These are phyloP conservation scores for Alviniconcha strummeri DNA, from an alignment of 2,888 invertebrate species.

Conservation along the genomic window DNA sequence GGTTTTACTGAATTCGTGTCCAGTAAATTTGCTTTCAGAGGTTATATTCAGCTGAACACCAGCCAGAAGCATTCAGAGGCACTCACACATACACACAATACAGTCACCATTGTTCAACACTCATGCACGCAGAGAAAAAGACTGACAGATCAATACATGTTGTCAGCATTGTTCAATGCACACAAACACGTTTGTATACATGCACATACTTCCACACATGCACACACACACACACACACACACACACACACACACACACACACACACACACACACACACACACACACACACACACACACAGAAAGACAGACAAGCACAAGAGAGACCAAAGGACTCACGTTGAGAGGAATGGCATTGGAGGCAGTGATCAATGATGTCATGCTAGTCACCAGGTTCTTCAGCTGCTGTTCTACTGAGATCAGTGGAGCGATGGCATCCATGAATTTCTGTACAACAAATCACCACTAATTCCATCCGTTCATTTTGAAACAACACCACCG, in stretches of 20 bases:
- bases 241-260: background rate
- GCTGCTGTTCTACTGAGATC: constrained; percentile 64
- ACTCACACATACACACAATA: no score
- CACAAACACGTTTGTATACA: background rate
- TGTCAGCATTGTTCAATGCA: background rate
- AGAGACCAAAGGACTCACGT: constrained; percentile 11
- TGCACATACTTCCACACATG: background rate
- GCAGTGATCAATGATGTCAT: constrained; percentile 66
- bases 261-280: background rate
- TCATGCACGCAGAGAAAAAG: background rate
- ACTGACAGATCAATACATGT: no score
- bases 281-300: background rate
- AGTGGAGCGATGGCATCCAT: constrained; percentile 60
- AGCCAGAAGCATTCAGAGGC: no score
- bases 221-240: background rate
- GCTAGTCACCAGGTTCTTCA: constrained; percentile 63
- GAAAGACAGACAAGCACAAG: background rate
- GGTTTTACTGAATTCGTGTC: no score
- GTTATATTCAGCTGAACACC: no score
- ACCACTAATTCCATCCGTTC: no score
- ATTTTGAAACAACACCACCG: no score
- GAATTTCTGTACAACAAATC: constrained; percentile 52
- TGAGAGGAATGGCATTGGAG: constrained; percentile 45
- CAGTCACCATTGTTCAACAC: no score
- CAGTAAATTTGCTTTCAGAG: no score